Conservation (phyloP, 2,797 vertebrate species). For the Triplophysa bombifrons region DNA sequence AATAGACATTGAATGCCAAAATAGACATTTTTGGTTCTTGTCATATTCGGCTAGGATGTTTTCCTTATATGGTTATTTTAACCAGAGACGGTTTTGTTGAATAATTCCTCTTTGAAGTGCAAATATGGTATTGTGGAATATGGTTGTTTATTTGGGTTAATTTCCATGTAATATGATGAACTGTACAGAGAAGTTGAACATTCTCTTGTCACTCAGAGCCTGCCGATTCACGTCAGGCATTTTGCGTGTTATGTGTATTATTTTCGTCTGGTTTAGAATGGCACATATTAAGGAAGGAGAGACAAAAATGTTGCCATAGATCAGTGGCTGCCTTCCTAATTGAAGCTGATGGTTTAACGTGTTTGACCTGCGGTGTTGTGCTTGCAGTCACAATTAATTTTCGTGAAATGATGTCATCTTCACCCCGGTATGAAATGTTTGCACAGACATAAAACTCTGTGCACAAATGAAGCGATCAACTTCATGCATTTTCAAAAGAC, state of each 20-base stretch:
- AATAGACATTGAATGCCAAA: slow-evolving; percentile 41
- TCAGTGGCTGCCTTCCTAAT: slow-evolving; percentile 71
- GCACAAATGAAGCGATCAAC: too few relatives aligned
- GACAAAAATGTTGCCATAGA: slow-evolving; percentile 54
- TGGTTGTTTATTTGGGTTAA: slow-evolving; percentile 26
- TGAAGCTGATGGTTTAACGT: slow-evolving; percentile 73
- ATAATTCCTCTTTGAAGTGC: slow-evolving; percentile 45
- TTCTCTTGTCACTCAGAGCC: slow-evolving; percentile 15
- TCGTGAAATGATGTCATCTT: slow-evolving; percentile 67
- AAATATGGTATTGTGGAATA: slow-evolving; percentile 38
- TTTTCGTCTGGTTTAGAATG: slow-evolving; percentile 23
- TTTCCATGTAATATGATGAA: slow-evolving; percentile 36
- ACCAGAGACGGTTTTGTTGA: slow-evolving; percentile 49
- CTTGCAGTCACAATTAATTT: slow-evolving; percentile 77
- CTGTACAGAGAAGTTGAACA: slow-evolving; percentile 18
- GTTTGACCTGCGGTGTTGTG: slow-evolving; percentile 77
- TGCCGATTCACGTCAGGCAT: slow-evolving; percentile 22
- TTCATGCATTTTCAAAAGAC: not conserved
- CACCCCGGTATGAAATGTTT: slow-evolving; percentile 66
- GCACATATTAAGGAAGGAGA: slow-evolving; percentile 40
- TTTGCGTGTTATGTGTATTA: not conserved
- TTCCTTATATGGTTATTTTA: slow-evolving; percentile 53
- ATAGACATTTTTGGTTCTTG: slow-evolving; percentile 51
- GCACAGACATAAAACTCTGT: slow-evolving; percentile 51
- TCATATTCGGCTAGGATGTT: slow-evolving; percentile 45